Conservation (phyloP, 2,113 vertebrate genomes). For the Kobus ellipsiprymnus region DNA sequence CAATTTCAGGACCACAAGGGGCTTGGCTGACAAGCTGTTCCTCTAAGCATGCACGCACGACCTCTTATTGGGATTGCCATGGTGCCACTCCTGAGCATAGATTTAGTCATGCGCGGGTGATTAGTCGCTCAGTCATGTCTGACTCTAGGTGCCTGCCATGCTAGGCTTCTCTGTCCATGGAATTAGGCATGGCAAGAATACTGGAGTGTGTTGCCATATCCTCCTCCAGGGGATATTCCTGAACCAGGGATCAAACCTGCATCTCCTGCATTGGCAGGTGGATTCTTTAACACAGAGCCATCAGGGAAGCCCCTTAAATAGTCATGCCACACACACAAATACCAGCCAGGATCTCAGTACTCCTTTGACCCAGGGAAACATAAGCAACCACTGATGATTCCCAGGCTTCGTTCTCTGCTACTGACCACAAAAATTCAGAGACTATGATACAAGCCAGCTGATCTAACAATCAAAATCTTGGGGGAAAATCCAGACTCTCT, state of each 20-base stretch:
- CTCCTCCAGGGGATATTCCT: not conserved
- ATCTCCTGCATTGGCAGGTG: not conserved
- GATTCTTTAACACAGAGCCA: not conserved
- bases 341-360: not conserved
- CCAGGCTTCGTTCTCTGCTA: not conserved
- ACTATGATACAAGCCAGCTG: not conserved
- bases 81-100: not conserved
- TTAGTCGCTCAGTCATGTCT: accelerated
- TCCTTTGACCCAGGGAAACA: not conserved
- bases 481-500: not conserved
- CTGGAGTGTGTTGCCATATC: not conserved
- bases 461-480: not conserved
- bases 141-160: not conserved
- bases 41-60: conserved; percentile 44
- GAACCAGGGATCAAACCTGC: not conserved
- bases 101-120: accelerated
- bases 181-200: not conserved
- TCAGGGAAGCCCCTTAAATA: not conserved
- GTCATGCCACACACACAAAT: not conserved
- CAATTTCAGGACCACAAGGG: conserved; percentile 17
- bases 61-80: not conserved
- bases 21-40: conserved; percentile 3
- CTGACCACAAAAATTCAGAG: not conserved
- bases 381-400: not conserved
- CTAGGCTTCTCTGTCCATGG: not conserved